Evolutionary conservation across 1,140 invertebrate species (phyloP), one percentile per base, ranked within the genome.

Genomic region (Zaprionus capensis): DNA sequence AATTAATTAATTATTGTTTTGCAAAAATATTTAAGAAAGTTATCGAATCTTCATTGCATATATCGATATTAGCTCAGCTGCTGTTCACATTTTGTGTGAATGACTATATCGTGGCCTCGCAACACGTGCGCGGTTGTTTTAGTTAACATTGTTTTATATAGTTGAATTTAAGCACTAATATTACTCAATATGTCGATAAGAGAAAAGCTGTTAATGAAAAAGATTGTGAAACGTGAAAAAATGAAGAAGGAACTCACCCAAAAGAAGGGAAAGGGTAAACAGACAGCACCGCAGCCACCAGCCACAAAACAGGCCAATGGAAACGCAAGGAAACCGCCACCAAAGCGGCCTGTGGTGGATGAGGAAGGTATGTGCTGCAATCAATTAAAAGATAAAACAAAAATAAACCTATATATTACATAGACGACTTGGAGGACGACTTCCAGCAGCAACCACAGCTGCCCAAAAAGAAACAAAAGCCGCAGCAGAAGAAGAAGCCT

Each of bases 221-320:
- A 97, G 93, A 96, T 97, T 64, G 96, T 95, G 66, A 96, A 96
- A 84, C 93, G 95, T 11, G 96, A 97, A 85, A 95, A 96, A 78
- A 95, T 94, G 71, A 96, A 96, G 91, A 92, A 95, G 38, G 94
- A 95, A 78, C 92, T 94, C 57, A 91, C 94, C 9, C 94, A 94
- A 80, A 93, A 94, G 84, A 95, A 94, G 82, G 91, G 82, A 5
- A 92, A 92, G 51, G 34, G 41, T 2, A 82, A 76, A 26, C 59
- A 63, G 24, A 22, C 38, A 22, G 58, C 22, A 15, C 44, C 68
- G 12, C 22, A 41, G 36, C 15, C 59, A 15, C 24, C 58, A 5
- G 61, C 28, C 12, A 51, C 22, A 36, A 53, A 71, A 22, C 72
- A 76, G 34, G 82, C 61, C 53, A 79, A 86, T 58, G 68, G 26